These are phyloP conservation scores for Aegotheles bennettii DNA, from an alignment of 2,113 vertebrate species.

Conservation along the genomic window DNA sequence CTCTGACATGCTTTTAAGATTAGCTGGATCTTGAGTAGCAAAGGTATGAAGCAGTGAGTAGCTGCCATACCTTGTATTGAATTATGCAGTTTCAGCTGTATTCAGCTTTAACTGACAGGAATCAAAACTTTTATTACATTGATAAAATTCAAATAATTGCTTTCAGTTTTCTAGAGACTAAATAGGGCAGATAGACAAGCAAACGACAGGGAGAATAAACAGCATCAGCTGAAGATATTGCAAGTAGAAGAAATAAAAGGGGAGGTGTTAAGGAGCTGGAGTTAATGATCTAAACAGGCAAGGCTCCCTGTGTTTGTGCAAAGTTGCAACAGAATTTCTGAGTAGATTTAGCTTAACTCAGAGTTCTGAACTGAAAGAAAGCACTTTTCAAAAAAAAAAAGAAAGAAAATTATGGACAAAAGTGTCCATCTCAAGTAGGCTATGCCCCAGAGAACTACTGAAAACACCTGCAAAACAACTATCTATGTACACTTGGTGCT, in stretches of 20 bases:
- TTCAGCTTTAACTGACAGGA: background rate
- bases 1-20: background rate
- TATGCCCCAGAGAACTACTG: background rate
- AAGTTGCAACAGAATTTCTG: background rate
- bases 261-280: background rate
- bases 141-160: background rate
- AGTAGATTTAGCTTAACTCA: background rate
- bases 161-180: background rate
- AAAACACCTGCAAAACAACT: background rate
- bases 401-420: background rate
- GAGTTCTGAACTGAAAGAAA: background rate
- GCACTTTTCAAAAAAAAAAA: background rate
- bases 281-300: background rate
- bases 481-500: rapidly evolving
- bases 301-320: background rate
- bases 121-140: background rate
- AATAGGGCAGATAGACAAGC: background rate
- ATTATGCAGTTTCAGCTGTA: background rate
- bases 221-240: background rate
- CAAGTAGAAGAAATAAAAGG: background rate
- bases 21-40: background rate
- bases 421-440: background rate
- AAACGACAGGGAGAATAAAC: background rate
- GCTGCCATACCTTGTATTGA: background rate
- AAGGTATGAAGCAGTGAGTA: background rate